Base-by-base conservation (phyloP, 2,888 invertebrate genomes). In the Caenorhabditis macrosperma region DNA sequence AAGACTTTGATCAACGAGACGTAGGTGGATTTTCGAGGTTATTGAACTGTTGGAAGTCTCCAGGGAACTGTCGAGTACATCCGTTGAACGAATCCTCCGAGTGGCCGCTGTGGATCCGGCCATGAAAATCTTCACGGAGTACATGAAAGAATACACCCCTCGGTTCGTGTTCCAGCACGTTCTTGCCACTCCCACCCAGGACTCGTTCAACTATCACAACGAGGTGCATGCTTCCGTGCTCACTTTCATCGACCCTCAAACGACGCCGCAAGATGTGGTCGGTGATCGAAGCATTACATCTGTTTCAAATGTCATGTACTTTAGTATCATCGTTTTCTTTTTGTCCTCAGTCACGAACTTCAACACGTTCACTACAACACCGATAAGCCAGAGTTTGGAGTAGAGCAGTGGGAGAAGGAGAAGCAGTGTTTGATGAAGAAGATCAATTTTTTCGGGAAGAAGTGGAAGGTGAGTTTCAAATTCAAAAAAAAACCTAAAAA, bases 141-240 rank as follows among this genome's bases (percentile, higher is more conserved):
- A 79, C 57, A 69, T 79, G 6, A 64, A 57, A 5, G 64, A 59
- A 4, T 64, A 59, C 41, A 57, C 74, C 3, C 33, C 64, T 10
- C n/a, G 64, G 54, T 79, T 79, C 15, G 17, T 79, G 2, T 79
- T 74, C 54, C 74, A 79, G 52, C 55, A 60, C 26, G 59, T 79
- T 10, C 28, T 57, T 24, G 74, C 79, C 1, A 50, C 68, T 10
- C 26, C 74, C 2, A 33, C 79, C 0, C 24, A 10, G 15, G 68
- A 64, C 26, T 74, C 69, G 0, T 79, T 79, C 74, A 79, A 74
- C 35, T 79, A 69, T 26, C 68, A 63, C 2, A 52, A 74, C 35
- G 74, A 74, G 24, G 52, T 74, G 12, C 68, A 68, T 24, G 54
- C 74, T 2, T 63, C 79, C 0, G 61, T 79, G 7, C 54, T 79